These are phyloP conservation scores for Siniperca chuatsi DNA, from an alignment of 2,113 vertebrate species.

Conservation along the genomic window DNA sequence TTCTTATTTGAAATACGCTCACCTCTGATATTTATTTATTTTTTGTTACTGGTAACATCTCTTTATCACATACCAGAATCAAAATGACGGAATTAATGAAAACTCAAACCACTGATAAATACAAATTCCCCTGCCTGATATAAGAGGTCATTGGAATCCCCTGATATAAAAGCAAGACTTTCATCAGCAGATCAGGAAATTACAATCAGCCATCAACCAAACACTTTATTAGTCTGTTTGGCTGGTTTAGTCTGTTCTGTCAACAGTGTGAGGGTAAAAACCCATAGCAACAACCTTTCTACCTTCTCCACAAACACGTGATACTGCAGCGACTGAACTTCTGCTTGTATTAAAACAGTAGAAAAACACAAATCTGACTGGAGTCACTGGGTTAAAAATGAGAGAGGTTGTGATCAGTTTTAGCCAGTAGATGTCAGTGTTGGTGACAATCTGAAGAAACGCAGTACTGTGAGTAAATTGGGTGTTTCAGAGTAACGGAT, in stretches of 20 bases:
- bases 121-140: neutral
- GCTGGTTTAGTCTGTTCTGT: neutral
- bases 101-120: neutral
- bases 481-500: neutral
- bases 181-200: neutral
- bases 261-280: neutral
- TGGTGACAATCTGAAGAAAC: slow-evolving; percentile 29
- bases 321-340: neutral
- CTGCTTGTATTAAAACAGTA: neutral
- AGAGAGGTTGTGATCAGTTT: neutral
- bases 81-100: neutral
- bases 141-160: neutral
- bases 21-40: neutral
- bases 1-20: neutral
- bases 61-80: neutral
- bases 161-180: neutral
- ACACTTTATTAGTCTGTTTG: neutral
- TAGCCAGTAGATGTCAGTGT: slow-evolving; percentile 74
- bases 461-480: neutral
- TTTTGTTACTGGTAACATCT: too few species aligned
- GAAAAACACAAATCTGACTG: neutral
- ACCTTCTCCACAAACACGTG: fast-evolving
- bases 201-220: neutral
- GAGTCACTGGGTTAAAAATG: too few species aligned
- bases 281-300: neutral